Percentiles rank a stretch among this genome's conserved stretches.
These are phyloP conservation scores for Oscheius sp. DNA, from an alignment of 2,888 invertebrate species.

Conservation along the genomic window DNA sequence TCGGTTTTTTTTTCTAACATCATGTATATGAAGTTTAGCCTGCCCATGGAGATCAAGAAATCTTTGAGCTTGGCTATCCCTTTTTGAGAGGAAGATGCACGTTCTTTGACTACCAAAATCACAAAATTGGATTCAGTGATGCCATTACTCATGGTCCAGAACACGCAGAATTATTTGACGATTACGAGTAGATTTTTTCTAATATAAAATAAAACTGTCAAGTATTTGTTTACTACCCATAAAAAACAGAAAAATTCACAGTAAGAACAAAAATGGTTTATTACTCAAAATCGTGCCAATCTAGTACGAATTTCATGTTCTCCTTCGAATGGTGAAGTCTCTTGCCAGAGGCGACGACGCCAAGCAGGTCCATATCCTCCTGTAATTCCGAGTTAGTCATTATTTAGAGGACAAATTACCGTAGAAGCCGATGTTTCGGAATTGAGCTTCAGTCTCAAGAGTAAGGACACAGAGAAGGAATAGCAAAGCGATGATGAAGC, in stretches of 20 bases:
- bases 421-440: slow-evolving; percentile 12
- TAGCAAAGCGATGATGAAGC: background rate
- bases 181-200: too few relatives aligned
- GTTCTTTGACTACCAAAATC: slow-evolving; percentile 14
- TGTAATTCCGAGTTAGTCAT: background rate
- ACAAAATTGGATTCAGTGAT: slow-evolving; percentile 25
- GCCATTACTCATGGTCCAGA: slow-evolving; percentile 14
- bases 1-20: background rate
- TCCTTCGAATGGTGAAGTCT: slow-evolving; percentile 7
- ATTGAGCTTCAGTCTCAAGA: slow-evolving; percentile 1
- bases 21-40: background rate
- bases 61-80: slow-evolving; percentile 28
- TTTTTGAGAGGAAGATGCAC: slow-evolving; percentile 35
- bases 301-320: slow-evolving; percentile 33
- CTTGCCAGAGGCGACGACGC: slow-evolving; percentile 37
- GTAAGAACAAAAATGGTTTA: background rate
- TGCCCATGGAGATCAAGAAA: background rate
- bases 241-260: too few relatives aligned
- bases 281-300: slow-evolving; percentile 23
- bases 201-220: too few relatives aligned
- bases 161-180: background rate
- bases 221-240: too few relatives aligned
- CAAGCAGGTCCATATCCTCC: slow-evolving; percentile 36
- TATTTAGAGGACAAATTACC: background rate
- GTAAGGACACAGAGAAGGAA: background rate